Evolutionary conservation across 2,888 invertebrate genomes (phyloP).

Genomic region (Epirrhoe tristata): DNA sequence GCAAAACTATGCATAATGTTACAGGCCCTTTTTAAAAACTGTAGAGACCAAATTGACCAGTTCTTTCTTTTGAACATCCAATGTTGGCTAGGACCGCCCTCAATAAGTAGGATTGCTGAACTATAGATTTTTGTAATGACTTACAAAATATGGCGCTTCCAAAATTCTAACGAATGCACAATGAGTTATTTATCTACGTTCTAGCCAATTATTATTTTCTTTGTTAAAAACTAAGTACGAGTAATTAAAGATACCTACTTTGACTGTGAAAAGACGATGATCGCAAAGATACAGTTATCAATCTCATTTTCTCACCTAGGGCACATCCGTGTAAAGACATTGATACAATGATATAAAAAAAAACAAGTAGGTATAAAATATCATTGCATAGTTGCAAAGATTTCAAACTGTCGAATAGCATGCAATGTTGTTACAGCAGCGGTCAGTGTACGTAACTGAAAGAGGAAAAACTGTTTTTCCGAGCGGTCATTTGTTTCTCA

Average conservation of each 20-base stretch:
- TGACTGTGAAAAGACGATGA: not conserved
- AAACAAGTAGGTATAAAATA: no score
- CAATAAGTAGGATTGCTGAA: not conserved
- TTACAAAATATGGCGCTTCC: no score
- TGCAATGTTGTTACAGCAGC: slow-evolving; percentile 2
- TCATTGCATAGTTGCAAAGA: no score
- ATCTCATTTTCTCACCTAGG: not conserved
- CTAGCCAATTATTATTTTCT: no score
- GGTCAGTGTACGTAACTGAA: not conserved
- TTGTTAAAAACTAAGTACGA: no score
- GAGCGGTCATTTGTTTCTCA: slow-evolving; percentile 5
- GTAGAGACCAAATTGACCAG: not conserved
- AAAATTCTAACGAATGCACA: no score
- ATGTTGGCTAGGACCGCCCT: no score
- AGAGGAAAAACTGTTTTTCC: slow-evolving; percentile 6
- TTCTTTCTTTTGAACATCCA: not conserved
- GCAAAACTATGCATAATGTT: slow-evolving; percentile 15
- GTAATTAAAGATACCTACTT: no score
- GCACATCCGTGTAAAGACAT: slow-evolving; percentile 16
- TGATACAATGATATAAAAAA: not conserved
- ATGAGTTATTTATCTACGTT: no score
- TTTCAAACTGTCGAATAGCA: slow-evolving; percentile 7
- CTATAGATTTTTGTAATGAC: no score
- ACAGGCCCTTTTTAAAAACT: not conserved
- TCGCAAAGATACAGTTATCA: not conserved